Evolutionary conservation across 2,113 vertebrate genomes (phyloP).

Genomic region (Anas platyrhynchos): DNA sequence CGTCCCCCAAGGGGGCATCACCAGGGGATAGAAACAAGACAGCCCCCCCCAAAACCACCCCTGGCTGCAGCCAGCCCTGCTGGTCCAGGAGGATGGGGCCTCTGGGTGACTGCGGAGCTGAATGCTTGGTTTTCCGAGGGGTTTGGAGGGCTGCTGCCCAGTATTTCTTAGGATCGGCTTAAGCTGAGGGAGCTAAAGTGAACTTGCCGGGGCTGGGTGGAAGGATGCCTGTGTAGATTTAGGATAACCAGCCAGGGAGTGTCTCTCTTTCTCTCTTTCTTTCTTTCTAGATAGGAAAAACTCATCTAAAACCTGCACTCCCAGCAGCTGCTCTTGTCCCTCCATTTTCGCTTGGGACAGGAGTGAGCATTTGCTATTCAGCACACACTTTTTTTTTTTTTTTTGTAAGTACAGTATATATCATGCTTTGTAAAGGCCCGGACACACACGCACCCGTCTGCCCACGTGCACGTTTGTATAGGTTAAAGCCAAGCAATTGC

Average conservation of each 20-base stretch:
- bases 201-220: constrained; percentile 36
- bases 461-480: neutral
- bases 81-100: neutral
- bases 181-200: constrained; percentile 30
- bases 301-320: constrained; percentile 56
- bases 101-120: neutral
- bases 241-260: constrained; percentile 46
- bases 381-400: constrained; percentile 16
- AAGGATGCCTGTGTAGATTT: constrained; percentile 49
- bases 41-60: neutral
- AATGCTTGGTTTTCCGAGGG: neutral
- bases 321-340: constrained; percentile 53
- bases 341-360: constrained; percentile 32
- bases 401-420: constrained; percentile 46
- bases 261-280: neutral
- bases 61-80: neutral
- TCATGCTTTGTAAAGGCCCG: constrained; percentile 50
- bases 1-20: neutral
- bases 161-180: constrained; percentile 33
- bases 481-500: constrained; percentile 4
- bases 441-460: neutral
- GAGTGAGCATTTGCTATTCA: constrained; percentile 51
- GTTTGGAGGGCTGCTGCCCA: neutral
- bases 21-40: neutral
- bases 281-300: constrained; percentile 42